phyloP scores from a whole-genome alignment of 2,113 vertebrate genomes.

The Sarotherodon lohbergeri region DNA sequence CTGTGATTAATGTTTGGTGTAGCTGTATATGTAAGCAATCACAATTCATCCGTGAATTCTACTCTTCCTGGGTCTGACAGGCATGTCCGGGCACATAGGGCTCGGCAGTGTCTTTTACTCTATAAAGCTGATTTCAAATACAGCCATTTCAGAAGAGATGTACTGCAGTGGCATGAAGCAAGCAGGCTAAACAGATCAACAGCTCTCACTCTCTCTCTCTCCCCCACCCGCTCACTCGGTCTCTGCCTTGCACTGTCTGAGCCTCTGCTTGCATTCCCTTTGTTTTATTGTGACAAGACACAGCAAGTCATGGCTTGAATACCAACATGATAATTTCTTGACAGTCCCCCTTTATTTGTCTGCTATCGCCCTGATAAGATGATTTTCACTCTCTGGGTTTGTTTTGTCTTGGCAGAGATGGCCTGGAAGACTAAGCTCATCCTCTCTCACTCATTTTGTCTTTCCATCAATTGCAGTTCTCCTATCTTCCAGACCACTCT shows the following conservation, averaged over 20 bases:
- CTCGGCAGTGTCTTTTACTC: slow-evolving; percentile 42
- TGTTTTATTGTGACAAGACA: slow-evolving; percentile 66
- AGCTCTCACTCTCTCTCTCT: slow-evolving; percentile 19
- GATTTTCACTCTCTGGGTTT: slow-evolving; percentile 58
- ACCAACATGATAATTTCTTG: slow-evolving; percentile 63
- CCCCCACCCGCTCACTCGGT: background rate
- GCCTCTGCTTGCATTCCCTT: slow-evolving; percentile 37
- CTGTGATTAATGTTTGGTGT: slow-evolving; percentile 68
- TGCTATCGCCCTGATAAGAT: slow-evolving; percentile 64
- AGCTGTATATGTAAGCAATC: slow-evolving; percentile 67
- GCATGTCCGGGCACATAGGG: slow-evolving; percentile 30
- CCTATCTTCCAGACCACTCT: slow-evolving; percentile 35
- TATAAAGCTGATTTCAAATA: slow-evolving; percentile 67
- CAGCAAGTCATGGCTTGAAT: slow-evolving; percentile 60
- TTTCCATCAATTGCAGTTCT: slow-evolving; percentile 41
- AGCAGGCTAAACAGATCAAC: slow-evolving; percentile 58
- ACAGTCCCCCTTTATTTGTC: slow-evolving; percentile 64
- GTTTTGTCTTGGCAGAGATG: slow-evolving; percentile 62
- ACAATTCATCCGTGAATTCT: slow-evolving; percentile 56
- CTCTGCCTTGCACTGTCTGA: slow-evolving; percentile 9
- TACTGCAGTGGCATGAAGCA: slow-evolving; percentile 43
- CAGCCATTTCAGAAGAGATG: slow-evolving; percentile 46
- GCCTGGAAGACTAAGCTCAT: slow-evolving; percentile 45
- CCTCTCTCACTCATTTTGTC: slow-evolving; percentile 45
- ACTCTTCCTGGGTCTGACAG: slow-evolving; percentile 51